Evolutionary conservation across 1,140 invertebrate genomes (phyloP).

Genomic region (Drosophila varians): DNA sequence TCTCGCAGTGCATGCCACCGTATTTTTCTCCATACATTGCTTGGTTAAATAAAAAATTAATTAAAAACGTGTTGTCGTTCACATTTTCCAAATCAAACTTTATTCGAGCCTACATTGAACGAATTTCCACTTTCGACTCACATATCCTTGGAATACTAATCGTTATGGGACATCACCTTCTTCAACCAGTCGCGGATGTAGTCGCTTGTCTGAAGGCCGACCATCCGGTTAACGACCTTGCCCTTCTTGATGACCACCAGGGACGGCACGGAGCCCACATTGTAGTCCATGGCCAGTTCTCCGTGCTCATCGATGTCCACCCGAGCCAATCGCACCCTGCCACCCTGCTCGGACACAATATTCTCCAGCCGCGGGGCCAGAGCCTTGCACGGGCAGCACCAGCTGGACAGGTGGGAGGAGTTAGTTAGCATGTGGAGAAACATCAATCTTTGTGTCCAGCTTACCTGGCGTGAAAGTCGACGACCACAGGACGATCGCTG

Average conservation of each 20-base stretch:
- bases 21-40: neutral
- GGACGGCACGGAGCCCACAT: conserved; percentile 93
- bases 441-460: conserved; percentile 52
- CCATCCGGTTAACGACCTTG: conserved; percentile 92
- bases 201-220: conserved; percentile 95
- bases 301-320: conserved; percentile 95
- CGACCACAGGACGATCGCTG: conserved; percentile 93
- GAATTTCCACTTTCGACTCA: neutral
- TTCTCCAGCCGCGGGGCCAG: conserved; percentile 94
- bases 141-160: neutral
- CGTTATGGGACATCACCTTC: conserved; percentile 85
- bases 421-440: neutral
- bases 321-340: conserved; percentile 94
- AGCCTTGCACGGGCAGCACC: conserved; percentile 97
- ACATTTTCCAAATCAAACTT: conserved; percentile 2
- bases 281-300: conserved; percentile 94
- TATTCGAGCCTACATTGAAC: conserved; percentile 9
- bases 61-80: conserved; percentile 53
- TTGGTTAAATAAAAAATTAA: conserved; percentile 47
- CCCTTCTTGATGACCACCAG: conserved; percentile 94
- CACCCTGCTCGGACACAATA: conserved; percentile 91
- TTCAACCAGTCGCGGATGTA: conserved; percentile 93
- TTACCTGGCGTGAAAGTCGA: conserved; percentile 98
- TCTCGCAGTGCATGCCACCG: neutral
- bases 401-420: conserved; percentile 86